Evolutionary conservation across 1,140 invertebrate genomes (phyloP), one percentile per base, ranked within the genome.

Genomic region (Caenorhabditis inopinata): DNA sequence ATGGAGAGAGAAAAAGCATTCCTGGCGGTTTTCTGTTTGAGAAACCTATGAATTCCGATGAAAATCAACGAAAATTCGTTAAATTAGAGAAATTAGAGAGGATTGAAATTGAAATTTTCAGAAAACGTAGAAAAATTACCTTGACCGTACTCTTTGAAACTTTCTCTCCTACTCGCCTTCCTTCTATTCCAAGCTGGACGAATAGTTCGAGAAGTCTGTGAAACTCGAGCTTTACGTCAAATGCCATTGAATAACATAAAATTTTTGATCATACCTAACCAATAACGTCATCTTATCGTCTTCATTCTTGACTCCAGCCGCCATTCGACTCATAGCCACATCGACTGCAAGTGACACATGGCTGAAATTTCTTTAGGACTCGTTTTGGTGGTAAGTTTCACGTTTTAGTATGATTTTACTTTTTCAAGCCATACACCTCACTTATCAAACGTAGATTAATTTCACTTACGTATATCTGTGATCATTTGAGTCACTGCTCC

Each of bases 151-250:
- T 83, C 77, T 88, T 87, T 18, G 84, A 85, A 0, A 89, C 79
- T 79, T 88, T 88, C 32, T 88, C 87, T 23, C 85, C 84, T 14
- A 89, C 73, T 73, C 96, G 90, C 90, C 98, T 97, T 0, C 95
- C 95, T 89, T 98, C 96, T 23, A 99, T 90, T 0, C 96, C 97
- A 68, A 99, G 92, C 86, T 98, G 96, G 2, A 99, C 96, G 90
- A 98, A 99, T 16, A 99, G 90, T 90, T 98, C 96, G 14, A 99
- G 89, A 27, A 99, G 90, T 74, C 94, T 91, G 1, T 93, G 92
- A n/a, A 7, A 27, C n/a, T n/a, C n/a, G n/a, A n/a, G n/a, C n/a
- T n/a, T n/a, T n/a, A n/a, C n/a, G n/a, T n/a, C n/a, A n/a, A n/a
- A n/a, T n/a, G n/a, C n/a, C n/a, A n/a, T n/a, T n/a, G n/a, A n/a